These are phyloP conservation scores for Nipponia nippon DNA, from an alignment of 2,113 vertebrate species.

Conservation along the genomic window DNA sequence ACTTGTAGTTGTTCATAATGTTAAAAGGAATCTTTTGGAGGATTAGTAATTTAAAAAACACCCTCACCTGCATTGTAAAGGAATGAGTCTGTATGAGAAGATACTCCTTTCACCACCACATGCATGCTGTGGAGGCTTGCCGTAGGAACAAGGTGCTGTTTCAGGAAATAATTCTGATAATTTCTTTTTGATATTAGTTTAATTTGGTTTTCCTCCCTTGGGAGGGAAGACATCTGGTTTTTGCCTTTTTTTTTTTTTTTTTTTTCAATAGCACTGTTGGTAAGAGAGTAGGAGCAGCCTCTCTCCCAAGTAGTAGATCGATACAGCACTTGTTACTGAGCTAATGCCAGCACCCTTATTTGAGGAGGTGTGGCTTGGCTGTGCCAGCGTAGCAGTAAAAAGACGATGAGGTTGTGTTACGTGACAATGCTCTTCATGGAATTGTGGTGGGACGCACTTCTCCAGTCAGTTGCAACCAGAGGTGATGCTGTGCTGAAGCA, in stretches of 20 bases:
- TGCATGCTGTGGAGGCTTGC: neutral
- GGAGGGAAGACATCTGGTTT: neutral
- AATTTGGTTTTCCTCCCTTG: neutral
- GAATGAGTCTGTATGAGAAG: neutral
- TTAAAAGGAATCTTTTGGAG: neutral
- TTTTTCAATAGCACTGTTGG: neutral
- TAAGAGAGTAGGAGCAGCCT: neutral
- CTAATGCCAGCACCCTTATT: neutral
- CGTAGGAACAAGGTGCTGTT: neutral
- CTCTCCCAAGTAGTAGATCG: neutral
- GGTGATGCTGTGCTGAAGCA: neutral
- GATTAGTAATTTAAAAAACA: neutral
- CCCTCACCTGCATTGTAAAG: neutral
- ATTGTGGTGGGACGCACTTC: neutral
- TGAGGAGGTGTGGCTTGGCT: neutral
- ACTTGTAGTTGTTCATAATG: neutral
- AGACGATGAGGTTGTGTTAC: neutral
- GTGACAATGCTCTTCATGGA: neutral
- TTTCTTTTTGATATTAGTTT: neutral
- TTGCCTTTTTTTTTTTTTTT: neutral
- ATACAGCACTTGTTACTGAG: neutral
- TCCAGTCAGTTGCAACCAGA: neutral
- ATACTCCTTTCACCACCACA: neutral
- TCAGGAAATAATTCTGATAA: neutral
- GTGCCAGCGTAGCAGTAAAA: neutral